Evolutionary conservation across 2,797 vertebrate genomes (phyloP).

Genomic region (Megaceryle alcyon): DNA sequence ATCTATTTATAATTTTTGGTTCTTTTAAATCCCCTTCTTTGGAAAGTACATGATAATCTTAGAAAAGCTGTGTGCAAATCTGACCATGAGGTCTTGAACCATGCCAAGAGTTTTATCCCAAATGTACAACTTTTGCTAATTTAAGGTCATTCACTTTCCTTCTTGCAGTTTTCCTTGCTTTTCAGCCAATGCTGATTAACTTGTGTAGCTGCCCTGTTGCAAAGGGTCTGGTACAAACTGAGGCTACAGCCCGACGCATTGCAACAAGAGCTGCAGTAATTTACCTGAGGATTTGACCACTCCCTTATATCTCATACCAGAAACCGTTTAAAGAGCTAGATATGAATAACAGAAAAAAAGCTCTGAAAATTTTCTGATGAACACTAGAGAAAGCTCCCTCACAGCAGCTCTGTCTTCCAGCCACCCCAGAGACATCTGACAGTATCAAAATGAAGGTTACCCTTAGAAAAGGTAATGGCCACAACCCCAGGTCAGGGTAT

Average conservation of each 20-base stretch:
- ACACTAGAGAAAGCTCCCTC: neutral
- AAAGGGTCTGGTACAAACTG: neutral
- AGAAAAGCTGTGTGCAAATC: neutral
- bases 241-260: neutral
- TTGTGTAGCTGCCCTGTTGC: neutral
- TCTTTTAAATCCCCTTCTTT: neutral
- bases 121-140: neutral
- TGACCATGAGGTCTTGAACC: neutral
- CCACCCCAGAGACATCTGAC: neutral
- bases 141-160: neutral
- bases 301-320: neutral
- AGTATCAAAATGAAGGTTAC: neutral
- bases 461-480: neutral
- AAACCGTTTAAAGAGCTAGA: neutral
- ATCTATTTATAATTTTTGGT: neutral
- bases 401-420: neutral
- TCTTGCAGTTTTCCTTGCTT: neutral
- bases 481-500: neutral
- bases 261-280: neutral
- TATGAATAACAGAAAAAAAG: neutral
- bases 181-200: neutral
- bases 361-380: neutral
- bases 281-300: neutral
- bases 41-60: neutral
- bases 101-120: neutral